phyloP scores from a whole-genome alignment of 2,888 invertebrate species.

The Mantis religiosa region DNA sequence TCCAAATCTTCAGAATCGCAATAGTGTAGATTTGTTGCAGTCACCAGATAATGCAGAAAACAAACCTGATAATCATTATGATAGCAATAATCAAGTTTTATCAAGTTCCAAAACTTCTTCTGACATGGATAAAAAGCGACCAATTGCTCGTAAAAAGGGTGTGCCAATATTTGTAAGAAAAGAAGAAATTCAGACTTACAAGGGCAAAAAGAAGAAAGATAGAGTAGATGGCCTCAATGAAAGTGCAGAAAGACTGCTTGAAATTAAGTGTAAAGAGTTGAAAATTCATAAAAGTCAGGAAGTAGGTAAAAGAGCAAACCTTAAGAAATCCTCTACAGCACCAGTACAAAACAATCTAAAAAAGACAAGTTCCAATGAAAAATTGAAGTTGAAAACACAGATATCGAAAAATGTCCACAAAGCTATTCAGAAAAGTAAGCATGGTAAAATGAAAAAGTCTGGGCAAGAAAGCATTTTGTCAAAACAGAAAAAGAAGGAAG shows the following conservation, averaged over 20 bases:
- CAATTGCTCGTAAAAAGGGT: conserved; percentile 19
- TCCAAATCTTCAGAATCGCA: conserved; percentile 23
- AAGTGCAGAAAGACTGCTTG: background rate
- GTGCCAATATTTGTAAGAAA: conserved; percentile 25
- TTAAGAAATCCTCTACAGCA: background rate
- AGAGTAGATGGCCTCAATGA: background rate
- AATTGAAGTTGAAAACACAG: conserved; percentile 28
- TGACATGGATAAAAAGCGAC: background rate
- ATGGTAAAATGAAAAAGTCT: background rate
- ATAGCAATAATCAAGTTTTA: background rate
- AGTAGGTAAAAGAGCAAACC: background rate
- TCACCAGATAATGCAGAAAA: conserved; percentile 4
- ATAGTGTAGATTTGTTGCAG: conserved; percentile 5
- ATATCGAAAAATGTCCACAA: conserved; percentile 32
- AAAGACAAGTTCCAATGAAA: conserved; percentile 27
- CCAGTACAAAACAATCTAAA: background rate
- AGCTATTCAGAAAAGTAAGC: conserved; percentile 22
- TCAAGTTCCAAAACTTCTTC: background rate
- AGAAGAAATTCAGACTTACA: conserved; percentile 17
- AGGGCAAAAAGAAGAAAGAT: conserved; percentile 22
- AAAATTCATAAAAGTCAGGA: background rate
- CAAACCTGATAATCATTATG: conserved; percentile 9
- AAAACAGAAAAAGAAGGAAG: conserved; percentile 10
- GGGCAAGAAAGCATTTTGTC: background rate
- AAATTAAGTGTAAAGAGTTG: conserved; percentile 2